Base-by-base conservation (phyloP, 2,888 invertebrate species). In the Pristionchus exspectatus region DNA sequence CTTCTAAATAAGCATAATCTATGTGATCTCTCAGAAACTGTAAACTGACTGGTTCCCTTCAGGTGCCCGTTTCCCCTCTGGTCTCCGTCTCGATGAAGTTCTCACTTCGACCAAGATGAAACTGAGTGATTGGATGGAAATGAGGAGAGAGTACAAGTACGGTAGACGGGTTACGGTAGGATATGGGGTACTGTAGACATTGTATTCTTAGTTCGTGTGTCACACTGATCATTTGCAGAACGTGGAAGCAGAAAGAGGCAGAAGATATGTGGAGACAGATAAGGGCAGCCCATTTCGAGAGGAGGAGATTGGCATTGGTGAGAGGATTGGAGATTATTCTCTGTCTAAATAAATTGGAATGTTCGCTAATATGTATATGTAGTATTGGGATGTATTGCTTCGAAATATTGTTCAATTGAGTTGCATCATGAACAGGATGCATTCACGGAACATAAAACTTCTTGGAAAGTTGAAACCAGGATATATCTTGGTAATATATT, bases 131-230 rank as follows among this genome's bases (percentile, higher is more conserved):
- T 74, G 87, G 87, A 72, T 18, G 38, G 89, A 27, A 90, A 90
- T 38, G 88, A 91, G 83, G 86, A 90, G 74, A 54, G 89, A 33
- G 16, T 92, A 50, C 92, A 92, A 74, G 89, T 87, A 33, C 24
- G 50, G 16, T n/a, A 83, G 18, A 38, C 12, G 12, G 72, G 72
- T 16, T 72, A 72, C 27, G 72, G 72, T 27, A 33, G 72, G 56
- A 21, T 24, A 63, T n/a, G 81, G 81, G 44, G 81, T 38, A 50
- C 69, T 27, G 69, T 69, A 77, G 77, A 77, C 10, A 54, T 54
- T 27, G 54, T n/a, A 30, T 56, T 56, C 21, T 56, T 21, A 59
- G 10, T 50, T 50, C 10, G 27, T 38, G 21, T 38, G 44, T 10
- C 21, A 4, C 21, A 14, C 1, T 9, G 21, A 21, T 38, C 24